Evolutionary conservation across 2,113 vertebrate species (phyloP), one percentile per base, ranked within the genome.

Genomic region (Cinclus cinclus): DNA sequence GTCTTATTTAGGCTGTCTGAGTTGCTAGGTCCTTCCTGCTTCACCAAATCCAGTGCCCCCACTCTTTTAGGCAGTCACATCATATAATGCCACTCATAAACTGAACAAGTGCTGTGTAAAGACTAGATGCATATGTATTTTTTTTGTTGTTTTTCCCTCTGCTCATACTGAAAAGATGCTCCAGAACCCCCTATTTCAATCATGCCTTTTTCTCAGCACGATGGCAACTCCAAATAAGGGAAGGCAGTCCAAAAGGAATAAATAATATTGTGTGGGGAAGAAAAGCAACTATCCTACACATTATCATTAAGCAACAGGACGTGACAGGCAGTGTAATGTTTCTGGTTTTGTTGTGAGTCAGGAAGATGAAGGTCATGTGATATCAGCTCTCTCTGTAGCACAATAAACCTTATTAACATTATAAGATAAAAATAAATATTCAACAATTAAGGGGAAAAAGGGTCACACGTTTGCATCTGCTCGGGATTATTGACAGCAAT

Each of bases 401-500:
- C 92, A 96, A 95, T 95, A 96, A 97, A 94, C 93, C 95, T 93
- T 96, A 95, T 94, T 95, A 97, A 96, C 95, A 95, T 96, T 92
- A 96, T 93, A 96, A 96, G 90, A 96, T 97, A 95, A 97, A 92
- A 96, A 95, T 95, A 96, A 96, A 93, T 95, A 96, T 97, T 96
- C 95, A 97, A 96, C 93, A 96, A 95, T 96, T 91, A 96, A 95
- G 91, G 84, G 83, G 70, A 0, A 74, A 96, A 96, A 94, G 87
- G 92, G 89, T 89, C 92, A 96, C 87, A 94, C 82, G 17, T 97
- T 96, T 96, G 92, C 93, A 97, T 96, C 96, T 96, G 49, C 95
- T 95, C 92, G 78, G 95, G 91, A 94, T 96, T 95, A 97, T 91
- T 97, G 93, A 96, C 73, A 94, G 87, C 87, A 78, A 73, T 95